Evolutionary conservation across 2,113 vertebrate genomes (phyloP).

Genomic region (Strix aluco): DNA sequence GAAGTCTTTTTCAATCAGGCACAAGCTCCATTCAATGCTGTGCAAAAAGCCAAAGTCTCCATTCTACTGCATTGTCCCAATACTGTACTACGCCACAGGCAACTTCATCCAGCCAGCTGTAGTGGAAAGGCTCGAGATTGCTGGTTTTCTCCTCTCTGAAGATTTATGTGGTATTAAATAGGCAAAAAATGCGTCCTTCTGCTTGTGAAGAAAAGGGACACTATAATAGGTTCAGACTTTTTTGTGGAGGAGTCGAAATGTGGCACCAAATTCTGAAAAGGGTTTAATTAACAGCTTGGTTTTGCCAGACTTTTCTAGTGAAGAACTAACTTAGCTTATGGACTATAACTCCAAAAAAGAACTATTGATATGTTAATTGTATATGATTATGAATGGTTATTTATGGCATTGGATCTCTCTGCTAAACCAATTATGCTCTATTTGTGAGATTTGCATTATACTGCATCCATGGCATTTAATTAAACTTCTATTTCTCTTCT

Average conservation of each 20-base stretch:
- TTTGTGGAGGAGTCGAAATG: conserved; percentile 47
- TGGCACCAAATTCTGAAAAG: conserved; percentile 65
- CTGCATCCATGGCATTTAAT: conserved; percentile 61
- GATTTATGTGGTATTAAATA: conserved; percentile 32
- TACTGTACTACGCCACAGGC: not conserved
- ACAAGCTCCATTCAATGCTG: not conserved
- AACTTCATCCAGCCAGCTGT: not conserved
- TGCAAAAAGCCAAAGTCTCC: not conserved
- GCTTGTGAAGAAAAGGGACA: conserved; percentile 19
- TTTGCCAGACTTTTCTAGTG: conserved; percentile 67
- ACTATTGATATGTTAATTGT: conserved; percentile 77
- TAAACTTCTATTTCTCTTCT: conserved; percentile 59
- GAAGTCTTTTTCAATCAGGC: not conserved
- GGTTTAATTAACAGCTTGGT: conserved; percentile 70
- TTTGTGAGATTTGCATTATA: conserved; percentile 72
- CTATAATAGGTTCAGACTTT: conserved; percentile 45
- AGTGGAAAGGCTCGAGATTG: not conserved
- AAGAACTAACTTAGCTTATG: conserved; percentile 71
- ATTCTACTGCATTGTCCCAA: not conserved
- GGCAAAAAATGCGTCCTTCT: conserved; percentile 6
- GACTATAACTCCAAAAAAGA: conserved; percentile 69
- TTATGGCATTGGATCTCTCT: conserved; percentile 72
- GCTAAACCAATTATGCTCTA: conserved; percentile 74
- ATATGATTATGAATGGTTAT: conserved; percentile 74
- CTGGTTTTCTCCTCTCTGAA: not conserved